Evolutionary conservation across 2,113 vertebrate genomes (phyloP).

Genomic region (Tricholaema leucomelas): DNA sequence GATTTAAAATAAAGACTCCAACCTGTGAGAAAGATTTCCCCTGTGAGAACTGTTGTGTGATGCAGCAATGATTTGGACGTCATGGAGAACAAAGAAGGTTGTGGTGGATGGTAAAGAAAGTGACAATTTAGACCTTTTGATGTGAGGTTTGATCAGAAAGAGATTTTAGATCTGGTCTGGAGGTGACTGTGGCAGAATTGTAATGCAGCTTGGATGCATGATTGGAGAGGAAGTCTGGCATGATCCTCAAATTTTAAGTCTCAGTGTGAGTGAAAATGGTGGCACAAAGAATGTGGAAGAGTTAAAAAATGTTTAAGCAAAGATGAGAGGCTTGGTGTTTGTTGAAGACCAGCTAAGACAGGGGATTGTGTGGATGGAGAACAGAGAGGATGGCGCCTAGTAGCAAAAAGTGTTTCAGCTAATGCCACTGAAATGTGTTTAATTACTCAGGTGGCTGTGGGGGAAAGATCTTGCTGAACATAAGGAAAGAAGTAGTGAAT

Average conservation of each 20-base stretch:
- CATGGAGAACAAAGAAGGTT: neutral
- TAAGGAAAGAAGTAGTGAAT: neutral
- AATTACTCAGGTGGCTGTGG: neutral
- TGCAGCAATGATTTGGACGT: neutral
- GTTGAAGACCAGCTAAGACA: neutral
- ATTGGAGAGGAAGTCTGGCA: neutral
- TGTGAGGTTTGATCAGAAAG: neutral
- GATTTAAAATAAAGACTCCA: neutral
- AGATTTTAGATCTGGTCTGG: neutral
- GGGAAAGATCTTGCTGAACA: neutral
- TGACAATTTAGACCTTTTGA: neutral
- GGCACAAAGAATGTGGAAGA: neutral
- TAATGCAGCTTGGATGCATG: neutral
- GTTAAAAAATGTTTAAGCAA: neutral
- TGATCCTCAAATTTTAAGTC: neutral
- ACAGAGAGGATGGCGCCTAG: neutral
- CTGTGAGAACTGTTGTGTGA: neutral
- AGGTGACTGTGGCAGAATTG: neutral
- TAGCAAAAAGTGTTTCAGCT: neutral
- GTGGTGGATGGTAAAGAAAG: neutral
- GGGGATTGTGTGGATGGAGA: neutral
- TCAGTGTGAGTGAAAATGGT: neutral
- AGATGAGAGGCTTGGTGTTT: neutral
- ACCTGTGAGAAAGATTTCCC: neutral
- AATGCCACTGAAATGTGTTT: neutral